Conservation (phyloP, 92 coral and sea anemone species). For the Epizoanthus rinbou region DNA sequence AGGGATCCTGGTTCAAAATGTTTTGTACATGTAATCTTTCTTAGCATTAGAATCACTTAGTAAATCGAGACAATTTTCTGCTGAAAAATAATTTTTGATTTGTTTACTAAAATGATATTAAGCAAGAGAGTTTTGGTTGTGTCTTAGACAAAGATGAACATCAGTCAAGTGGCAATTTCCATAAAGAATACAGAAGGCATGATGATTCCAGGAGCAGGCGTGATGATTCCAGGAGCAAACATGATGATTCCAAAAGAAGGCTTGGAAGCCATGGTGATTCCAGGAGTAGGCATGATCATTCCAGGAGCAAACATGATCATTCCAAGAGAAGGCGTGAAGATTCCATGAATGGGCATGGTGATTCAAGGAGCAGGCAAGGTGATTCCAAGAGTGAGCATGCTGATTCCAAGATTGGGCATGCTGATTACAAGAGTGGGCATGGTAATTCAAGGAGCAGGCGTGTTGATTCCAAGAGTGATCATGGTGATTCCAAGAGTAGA, state of each 20-base stretch:
- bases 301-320: not conserved
- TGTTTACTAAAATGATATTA: too few relatives aligned
- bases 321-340: not conserved
- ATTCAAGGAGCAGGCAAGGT: not conserved
- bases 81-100: too few relatives aligned
- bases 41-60: too few relatives aligned
- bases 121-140: too few relatives aligned
- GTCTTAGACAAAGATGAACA: not conserved
- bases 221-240: not conserved
- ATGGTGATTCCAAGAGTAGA: not conserved
- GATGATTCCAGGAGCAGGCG: not conserved
- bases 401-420: too few relatives aligned
- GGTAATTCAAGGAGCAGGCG: not conserved
- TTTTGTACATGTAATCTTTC: too few relatives aligned
- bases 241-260: not conserved
- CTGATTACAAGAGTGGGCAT: not conserved
- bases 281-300: not conserved
- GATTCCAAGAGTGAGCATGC: too few relatives aligned
- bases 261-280: not conserved
- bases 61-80: too few relatives aligned
- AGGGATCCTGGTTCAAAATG: too few relatives aligned
- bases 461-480: not conserved
- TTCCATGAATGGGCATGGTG: not conserved
- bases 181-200: not conserved
- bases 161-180: not conserved